A percentile compares a stretch with the other conserved stretches of the same genome.
Evolutionary conservation across 2,888 invertebrate genomes (phyloP).

Genomic region (Nebria salina): DNA sequence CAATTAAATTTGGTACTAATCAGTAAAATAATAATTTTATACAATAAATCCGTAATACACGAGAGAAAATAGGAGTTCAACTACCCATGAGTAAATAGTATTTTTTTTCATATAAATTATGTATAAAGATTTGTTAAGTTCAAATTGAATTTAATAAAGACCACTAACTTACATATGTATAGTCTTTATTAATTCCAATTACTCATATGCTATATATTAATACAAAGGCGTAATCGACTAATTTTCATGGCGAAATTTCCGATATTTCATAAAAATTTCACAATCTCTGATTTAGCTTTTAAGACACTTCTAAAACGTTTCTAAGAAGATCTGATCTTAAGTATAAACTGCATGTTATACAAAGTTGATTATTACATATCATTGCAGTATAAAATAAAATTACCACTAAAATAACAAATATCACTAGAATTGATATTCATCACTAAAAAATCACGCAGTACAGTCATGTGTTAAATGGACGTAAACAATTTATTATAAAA

Average conservation of each 20-base stretch:
- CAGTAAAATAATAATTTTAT: constrained; percentile 24
- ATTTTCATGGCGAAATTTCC: not conserved
- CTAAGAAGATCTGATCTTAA: constrained; percentile 16
- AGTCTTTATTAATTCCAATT: not conserved
- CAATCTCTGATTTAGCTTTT: constrained; percentile 1
- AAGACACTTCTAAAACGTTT: constrained; percentile 11
- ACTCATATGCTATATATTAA: not conserved
- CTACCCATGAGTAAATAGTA: not conserved
- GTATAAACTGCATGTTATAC: constrained; percentile 17
- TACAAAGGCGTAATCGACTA: not conserved
- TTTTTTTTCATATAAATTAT: not conserved
- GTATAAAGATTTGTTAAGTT: not conserved
- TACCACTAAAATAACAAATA: constrained; percentile 24
- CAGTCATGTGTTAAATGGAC: constrained; percentile 30
- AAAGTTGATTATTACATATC: not conserved
- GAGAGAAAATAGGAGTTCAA: constrained; percentile 4
- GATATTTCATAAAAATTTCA: not conserved
- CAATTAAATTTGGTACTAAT: not conserved
- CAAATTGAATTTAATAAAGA: not conserved
- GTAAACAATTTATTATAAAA: not conserved
- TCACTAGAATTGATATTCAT: constrained; percentile 30
- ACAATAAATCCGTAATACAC: constrained; percentile 9
- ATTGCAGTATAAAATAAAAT: constrained; percentile 17
- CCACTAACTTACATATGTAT: no score
- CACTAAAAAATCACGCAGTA: constrained; percentile 25